phyloP scores from a whole-genome alignment of 1,140 invertebrate species.

The Carposina sasakii region DNA sequence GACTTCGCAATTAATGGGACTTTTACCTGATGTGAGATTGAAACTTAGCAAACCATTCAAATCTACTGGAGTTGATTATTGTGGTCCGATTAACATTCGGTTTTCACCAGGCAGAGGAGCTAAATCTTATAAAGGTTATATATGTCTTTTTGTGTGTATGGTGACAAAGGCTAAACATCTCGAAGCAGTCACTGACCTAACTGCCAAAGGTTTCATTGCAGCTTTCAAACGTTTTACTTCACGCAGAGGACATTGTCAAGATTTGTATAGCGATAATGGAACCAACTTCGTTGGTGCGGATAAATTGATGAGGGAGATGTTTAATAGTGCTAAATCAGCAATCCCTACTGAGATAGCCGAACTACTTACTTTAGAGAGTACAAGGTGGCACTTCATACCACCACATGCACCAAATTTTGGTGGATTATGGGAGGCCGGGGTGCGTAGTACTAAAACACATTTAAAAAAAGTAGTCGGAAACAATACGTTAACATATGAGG shows the following conservation, averaged over 20 bases:
- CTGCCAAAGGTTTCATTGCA: slow-evolving; percentile 35
- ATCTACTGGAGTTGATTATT: slow-evolving; percentile 35
- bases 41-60: slow-evolving; percentile 28
- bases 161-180: slow-evolving; percentile 11
- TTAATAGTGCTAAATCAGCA: background rate
- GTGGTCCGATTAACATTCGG: slow-evolving; percentile 28
- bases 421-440: background rate
- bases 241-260: slow-evolving; percentile 21
- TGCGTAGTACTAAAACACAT: background rate
- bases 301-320: background rate
- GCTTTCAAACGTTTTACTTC: slow-evolving; percentile 39
- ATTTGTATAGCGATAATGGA: slow-evolving; percentile 35
- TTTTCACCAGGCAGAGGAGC: slow-evolving; percentile 8
- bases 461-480: background rate
- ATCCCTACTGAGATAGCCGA: background rate
- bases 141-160: slow-evolving; percentile 18
- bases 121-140: slow-evolving; percentile 12
- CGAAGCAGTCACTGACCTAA: slow-evolving; percentile 30
- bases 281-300: background rate
- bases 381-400: background rate
- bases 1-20: slow-evolving; percentile 32
- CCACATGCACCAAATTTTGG: background rate
- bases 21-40: slow-evolving; percentile 24
- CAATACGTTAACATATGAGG: background rate
- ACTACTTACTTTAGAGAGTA: background rate